Base-by-base conservation (phyloP, 2,797 vertebrate genomes). In the Cacajao melanocephalus region DNA sequence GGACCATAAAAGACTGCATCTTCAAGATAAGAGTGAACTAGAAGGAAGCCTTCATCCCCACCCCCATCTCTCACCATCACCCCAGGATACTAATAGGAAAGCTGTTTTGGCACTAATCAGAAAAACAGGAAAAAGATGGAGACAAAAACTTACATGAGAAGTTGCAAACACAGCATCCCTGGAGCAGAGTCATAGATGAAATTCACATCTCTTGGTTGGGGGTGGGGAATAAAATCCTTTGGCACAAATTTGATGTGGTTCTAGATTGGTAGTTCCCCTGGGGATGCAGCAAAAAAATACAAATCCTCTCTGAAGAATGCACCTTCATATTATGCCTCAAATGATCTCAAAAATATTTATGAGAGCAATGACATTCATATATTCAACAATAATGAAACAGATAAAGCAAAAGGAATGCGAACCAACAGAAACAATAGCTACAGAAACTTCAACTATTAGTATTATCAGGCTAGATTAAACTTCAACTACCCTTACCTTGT, bases 381-480 rank as follows among this genome's bases (percentile, higher is more conserved):
- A 78, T 10, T 67, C n/a, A 79, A 91, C 48, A 86, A 44, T 44
- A 57, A 83, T 88, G 44, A 70, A 81, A 70, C 36, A 48, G 48
- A 84, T 41, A 57, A 67, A 82, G 39, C 50, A 93, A 83, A 82
- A 46, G 58, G 26, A 85, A 30, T 19, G 20, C 81, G 44, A 95
- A 91, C 20, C 82, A 93, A 58, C 39, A 64, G 67, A 90, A 82
- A 91, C 4, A 93, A 61, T 10, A 89, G 14, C 14, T 79, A 70
- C 22, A 82, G 86, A 90, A 61, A 92, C 52, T 93, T 91, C 33
- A 72, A n/a, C 72, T 19, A 30, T 39, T 41, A 36, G 30, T 73
- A 81, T 90, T 82, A 72, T 84, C 64, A 90, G 52, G 20, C 26
- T 85, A 55, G 30, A 57, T 90, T 90, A 61, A 90, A 96, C 61